A percentile compares a stretch with the other conserved stretches of the same genome.
Evolutionary conservation across 1,140 invertebrate species (phyloP).

Genomic region (Pemphigus obesinymphae): DNA sequence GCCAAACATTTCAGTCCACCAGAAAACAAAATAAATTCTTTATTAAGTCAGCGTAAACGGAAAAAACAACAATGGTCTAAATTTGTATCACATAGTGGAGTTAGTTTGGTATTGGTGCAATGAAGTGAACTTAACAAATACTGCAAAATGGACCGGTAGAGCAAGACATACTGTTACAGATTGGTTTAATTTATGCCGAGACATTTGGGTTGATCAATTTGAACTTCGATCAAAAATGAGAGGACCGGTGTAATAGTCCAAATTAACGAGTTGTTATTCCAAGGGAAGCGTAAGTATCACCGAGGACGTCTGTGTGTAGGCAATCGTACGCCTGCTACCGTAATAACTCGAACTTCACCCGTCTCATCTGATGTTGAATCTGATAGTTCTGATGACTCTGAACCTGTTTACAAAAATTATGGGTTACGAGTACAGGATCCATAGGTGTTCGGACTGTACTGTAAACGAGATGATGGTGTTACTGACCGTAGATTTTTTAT

Average conservation of each 20-base stretch:
- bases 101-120: not conserved
- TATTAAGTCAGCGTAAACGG: not conserved
- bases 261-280: not conserved
- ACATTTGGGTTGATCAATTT: no score
- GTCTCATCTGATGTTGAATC: no score
- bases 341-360: not conserved
- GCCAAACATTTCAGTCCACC: no score
- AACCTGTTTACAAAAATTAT: no score
- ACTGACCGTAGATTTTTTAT: no score
- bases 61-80: not conserved
- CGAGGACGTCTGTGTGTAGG: not conserved
- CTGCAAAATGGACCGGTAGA: not conserved
- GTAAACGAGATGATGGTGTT: no score
- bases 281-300: not conserved
- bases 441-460: no score
- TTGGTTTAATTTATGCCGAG: not conserved
- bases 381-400: no score
- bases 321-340: not conserved
- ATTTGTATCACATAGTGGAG: not conserved
- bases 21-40: no score
- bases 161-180: not conserved
- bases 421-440: no score
- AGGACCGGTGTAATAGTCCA: not conserved
- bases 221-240: not conserved
- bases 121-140: not conserved